Base-by-base conservation (phyloP, 37 sponge, comb jelly and placozoan genomes). In the Eunapius fragilis region DNA sequence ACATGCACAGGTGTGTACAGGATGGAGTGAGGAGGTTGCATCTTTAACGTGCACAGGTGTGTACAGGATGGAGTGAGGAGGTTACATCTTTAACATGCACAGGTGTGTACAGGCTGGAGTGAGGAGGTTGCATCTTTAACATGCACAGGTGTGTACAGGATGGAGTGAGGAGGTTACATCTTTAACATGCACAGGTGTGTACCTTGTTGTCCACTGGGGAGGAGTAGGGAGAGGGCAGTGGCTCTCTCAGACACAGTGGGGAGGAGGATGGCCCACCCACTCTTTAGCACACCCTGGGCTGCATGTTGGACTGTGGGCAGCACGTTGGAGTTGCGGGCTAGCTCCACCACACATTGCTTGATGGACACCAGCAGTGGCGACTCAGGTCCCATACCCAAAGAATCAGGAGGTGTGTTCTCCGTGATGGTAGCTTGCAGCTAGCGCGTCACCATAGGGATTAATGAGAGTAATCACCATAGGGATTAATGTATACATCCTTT, bases 171-270 rank as follows among this genome's bases (percentile, higher is more conserved):
- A n/a, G n/a, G n/a, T n/a, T n/a, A n/a, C n/a, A n/a, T n/a, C n/a
- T n/a, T n/a, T n/a, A n/a, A n/a, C n/a, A n/a, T n/a, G n/a, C n/a
- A n/a, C n/a, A n/a, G n/a, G n/a, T n/a, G n/a, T n/a, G n/a, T n/a
- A n/a, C n/a, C n/a, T n/a, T n/a, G n/a, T n/a, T n/a, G 85, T 69
- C 82, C 87, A 70, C 34, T 71, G 25, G 91, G 93, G 28, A 96
- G 83, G n/a, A 96, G 76, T 2, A 67, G 75, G 25, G 90, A 88
- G 31, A 97, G 82, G 3, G 95, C 84, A 78, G 83, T 85, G 32
- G 96, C 96, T 82, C 96, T 90, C 81, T 96, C 96, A 2, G 90
- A 83, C 68, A 92, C 98, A 45, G 93, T 96, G 35, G 96, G 94
- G 67, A 98, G 76, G 33, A 98, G 85, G 3, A 94, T 34, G n/a